A percentile compares a stretch with the other conserved stretches of the same genome.
Evolutionary conservation across 35 echinoderm and acorn worm species (phyloP).

Genomic region (Lytechinus variegatus): DNA sequence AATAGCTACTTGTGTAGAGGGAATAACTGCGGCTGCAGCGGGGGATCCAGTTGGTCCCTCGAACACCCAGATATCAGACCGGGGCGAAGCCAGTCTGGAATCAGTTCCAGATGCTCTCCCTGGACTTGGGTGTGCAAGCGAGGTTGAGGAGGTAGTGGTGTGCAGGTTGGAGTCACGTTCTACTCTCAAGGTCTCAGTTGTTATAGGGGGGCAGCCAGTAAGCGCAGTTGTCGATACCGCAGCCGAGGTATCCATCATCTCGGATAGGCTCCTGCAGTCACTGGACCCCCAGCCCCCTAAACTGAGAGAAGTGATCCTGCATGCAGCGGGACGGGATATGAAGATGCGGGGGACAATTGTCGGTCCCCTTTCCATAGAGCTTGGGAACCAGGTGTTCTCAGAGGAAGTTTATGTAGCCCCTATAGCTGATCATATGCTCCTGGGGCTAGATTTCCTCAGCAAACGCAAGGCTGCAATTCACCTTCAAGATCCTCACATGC

Average conservation of each 20-base stretch:
- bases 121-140: background rate
- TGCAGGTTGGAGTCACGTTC: background rate
- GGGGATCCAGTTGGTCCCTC: background rate
- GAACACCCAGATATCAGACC: background rate
- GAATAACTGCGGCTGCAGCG: too few species aligned
- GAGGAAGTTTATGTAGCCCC: conserved; percentile 62
- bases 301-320: background rate
- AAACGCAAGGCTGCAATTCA: background rate
- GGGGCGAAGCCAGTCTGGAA: background rate
- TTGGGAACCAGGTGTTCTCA: conserved; percentile 26
- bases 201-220: background rate
- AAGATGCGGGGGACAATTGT: conserved; percentile 48
- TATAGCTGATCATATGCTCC: conserved; percentile 67
- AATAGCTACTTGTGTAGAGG: too few species aligned
- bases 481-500: conserved; percentile 1
- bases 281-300: conserved; percentile 34
- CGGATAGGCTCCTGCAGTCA: conserved; percentile 14
- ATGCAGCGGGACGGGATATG: conserved; percentile 54
- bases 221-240: conserved; percentile 49
- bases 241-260: conserved; percentile 57
- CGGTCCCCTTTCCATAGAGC: conserved; percentile 35
- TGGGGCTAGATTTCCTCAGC: conserved; percentile 61
- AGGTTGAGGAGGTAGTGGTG: background rate
- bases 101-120: background rate
- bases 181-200: background rate